Evolutionary conservation across 2,113 vertebrate species (phyloP).

Genomic region (Poeciliopsis retropinna): DNA sequence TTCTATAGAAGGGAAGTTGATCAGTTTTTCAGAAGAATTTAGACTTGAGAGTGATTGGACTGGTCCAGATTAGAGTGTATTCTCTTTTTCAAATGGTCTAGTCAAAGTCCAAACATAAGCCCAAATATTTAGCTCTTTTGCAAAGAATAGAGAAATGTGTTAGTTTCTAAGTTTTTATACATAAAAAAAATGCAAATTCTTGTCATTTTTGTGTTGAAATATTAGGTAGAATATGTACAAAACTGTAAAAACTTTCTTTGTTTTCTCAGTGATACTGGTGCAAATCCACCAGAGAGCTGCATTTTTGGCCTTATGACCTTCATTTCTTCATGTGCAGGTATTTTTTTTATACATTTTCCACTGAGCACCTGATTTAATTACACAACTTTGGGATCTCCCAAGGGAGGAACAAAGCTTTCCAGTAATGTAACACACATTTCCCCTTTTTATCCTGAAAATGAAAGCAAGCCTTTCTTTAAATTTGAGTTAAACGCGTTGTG

Average conservation of each 20-base stretch:
- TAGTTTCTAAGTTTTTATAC: not conserved
- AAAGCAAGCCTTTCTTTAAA: slow-evolving; percentile 37
- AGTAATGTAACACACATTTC: slow-evolving; percentile 54
- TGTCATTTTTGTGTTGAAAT: not conserved
- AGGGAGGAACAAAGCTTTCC: slow-evolving; percentile 27
- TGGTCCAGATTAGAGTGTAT: not conserved
- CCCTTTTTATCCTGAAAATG: slow-evolving; percentile 55
- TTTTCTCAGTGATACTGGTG: slow-evolving; percentile 86
- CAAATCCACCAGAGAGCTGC: slow-evolving; percentile 90
- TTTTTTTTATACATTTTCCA: not conserved
- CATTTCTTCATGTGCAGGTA: slow-evolving; percentile 91
- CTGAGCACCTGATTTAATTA: not conserved
- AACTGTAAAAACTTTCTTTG: not conserved
- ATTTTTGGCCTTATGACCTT: slow-evolving; percentile 95
- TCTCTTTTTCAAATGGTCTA: not conserved
- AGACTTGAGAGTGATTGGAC: too few relatives aligned
- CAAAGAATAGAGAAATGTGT: not conserved
- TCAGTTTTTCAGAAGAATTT: too few relatives aligned
- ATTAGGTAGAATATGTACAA: not conserved
- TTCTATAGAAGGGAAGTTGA: not conserved
- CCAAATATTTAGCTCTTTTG: not conserved
- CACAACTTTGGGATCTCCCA: slow-evolving; percentile 29
- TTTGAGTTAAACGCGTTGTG: not conserved
- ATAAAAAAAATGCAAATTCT: too few relatives aligned
- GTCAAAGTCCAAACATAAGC: not conserved